phyloP scores from a whole-genome alignment of 2,113 vertebrate genomes.

The Ciconia maguari region DNA sequence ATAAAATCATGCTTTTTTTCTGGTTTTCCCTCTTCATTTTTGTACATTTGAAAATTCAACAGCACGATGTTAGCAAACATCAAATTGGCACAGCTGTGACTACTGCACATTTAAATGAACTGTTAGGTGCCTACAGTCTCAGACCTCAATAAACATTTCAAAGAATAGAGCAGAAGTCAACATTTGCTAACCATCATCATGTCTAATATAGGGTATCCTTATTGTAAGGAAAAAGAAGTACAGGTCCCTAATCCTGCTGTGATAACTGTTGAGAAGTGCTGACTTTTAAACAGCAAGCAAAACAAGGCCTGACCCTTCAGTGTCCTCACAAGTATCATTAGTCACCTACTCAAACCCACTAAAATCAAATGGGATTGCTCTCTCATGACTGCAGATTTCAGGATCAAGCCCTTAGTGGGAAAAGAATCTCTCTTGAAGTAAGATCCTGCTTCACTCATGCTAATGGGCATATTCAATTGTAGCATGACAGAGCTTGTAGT shows the following conservation, averaged over 20 bases:
- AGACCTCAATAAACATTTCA: constrained; percentile 1
- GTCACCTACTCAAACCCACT: not conserved
- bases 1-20: not conserved
- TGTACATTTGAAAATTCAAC: not conserved
- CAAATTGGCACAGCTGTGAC: not conserved
- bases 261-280: not conserved
- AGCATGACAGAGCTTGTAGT: constrained; percentile 34
- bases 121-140: not conserved
- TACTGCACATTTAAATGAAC: not conserved
- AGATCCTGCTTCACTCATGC: not conserved
- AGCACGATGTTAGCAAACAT: not conserved
- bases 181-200: not conserved
- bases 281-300: constrained; percentile 2
- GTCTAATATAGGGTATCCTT: not conserved
- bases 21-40: not conserved
- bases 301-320: not conserved
- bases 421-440: not conserved
- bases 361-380: not conserved
- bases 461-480: not conserved
- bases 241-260: not conserved
- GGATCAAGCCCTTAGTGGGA: not conserved
- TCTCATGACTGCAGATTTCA: not conserved
- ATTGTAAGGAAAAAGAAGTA: not conserved
- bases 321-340: not conserved
- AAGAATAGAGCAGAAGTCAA: not conserved